A percentile compares a stretch with the other conserved stretches of the same genome.
These are phyloP conservation scores for Anthoscopus minutus DNA, from an alignment of 2,113 vertebrate species.

Conservation along the genomic window DNA sequence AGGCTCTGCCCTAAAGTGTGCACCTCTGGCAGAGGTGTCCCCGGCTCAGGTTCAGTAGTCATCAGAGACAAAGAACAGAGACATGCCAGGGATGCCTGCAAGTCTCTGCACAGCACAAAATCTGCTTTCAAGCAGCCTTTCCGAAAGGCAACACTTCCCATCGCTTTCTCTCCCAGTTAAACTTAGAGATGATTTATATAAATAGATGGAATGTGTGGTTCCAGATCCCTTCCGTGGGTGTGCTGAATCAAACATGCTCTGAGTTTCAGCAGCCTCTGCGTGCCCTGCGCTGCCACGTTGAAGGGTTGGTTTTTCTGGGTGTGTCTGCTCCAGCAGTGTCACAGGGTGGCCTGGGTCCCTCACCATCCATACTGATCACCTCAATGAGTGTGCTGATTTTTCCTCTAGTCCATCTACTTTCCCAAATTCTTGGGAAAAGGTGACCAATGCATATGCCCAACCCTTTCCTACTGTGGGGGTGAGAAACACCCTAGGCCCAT, in stretches of 20 bases:
- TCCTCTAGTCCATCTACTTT: neutral
- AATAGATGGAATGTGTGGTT: rapidly evolving
- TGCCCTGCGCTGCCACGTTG: rapidly evolving
- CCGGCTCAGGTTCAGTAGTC: neutral
- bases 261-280: neutral
- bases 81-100: neutral
- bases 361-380: rapidly evolving
- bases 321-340: neutral
- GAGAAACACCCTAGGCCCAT: neutral
- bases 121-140: neutral
- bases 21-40: neutral
- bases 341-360: neutral
- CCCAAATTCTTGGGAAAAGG: neutral
- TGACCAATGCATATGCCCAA: neutral
- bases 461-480: rapidly evolving
- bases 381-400: neutral
- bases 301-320: neutral
- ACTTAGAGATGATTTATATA: neutral
- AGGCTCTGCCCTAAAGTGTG: neutral
- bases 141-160: neutral
- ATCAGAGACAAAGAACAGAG: neutral
- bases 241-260: neutral
- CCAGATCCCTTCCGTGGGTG: neutral
- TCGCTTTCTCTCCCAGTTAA: neutral
- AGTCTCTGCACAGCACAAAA: neutral